Conservation (phyloP, 2,888 invertebrate genomes). For the Coenonympha glycerion region DNA sequence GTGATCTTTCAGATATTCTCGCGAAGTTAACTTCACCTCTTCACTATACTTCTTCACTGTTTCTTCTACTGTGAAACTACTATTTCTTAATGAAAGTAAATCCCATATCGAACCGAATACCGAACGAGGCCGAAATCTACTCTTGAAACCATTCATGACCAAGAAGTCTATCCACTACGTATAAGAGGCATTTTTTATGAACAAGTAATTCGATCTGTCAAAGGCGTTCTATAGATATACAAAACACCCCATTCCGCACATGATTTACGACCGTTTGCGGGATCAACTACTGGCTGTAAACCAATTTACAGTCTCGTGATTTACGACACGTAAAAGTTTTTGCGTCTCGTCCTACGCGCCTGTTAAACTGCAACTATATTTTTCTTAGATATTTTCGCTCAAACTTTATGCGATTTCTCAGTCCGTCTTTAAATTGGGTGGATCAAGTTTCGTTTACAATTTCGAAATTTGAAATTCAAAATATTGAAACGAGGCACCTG, state of each 20-base stretch:
- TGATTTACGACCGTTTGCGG: constrained; percentile 59
- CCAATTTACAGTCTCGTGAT: constrained; percentile 67
- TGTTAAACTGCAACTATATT: constrained; percentile 4
- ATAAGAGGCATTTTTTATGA: background rate
- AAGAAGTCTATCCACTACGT: too few species aligned
- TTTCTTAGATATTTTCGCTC: background rate
- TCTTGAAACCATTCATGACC: too few species aligned
- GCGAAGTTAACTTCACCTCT: too few species aligned
- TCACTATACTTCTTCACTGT: too few species aligned
- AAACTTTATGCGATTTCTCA: constrained; percentile 2
- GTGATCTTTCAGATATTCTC: too few species aligned
- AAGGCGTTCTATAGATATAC: constrained; percentile 8
- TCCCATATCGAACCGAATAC: too few species aligned
- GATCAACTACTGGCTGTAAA: constrained; percentile 60
- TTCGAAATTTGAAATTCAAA: too few species aligned
- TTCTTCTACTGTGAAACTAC: too few species aligned
- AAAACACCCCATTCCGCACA: constrained; percentile 38
- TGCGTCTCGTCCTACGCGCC: constrained; percentile 35
- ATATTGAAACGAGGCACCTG: too few species aligned
- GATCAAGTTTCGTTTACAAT: background rate
- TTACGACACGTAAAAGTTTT: constrained; percentile 62
- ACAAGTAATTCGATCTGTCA: constrained; percentile 8
- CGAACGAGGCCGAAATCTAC: too few species aligned
- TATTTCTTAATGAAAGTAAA: too few species aligned
- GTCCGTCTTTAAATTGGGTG: background rate